A percentile compares a stretch with the other conserved stretches of the same genome.
phyloP scores from a whole-genome alignment of 2,113 vertebrate genomes.

The Polypterus senegalus region DNA sequence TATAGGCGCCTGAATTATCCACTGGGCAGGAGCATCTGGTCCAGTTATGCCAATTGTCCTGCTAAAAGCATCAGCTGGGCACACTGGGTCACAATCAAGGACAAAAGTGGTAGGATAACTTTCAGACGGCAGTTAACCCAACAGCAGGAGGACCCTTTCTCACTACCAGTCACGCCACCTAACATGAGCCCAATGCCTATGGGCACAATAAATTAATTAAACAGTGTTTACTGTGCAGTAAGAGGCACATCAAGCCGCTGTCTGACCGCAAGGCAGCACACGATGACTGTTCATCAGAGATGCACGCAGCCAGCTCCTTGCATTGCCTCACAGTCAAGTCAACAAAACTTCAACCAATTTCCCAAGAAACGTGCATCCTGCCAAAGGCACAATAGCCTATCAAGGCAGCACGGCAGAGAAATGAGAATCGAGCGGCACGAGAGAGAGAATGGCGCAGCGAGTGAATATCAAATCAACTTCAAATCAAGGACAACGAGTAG shows the following conservation, averaged over 20 bases:
- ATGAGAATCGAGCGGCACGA: slow-evolving; percentile 27
- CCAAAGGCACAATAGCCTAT: slow-evolving; percentile 44
- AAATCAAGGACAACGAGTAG: slow-evolving; percentile 19
- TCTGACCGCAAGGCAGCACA: slow-evolving; percentile 29
- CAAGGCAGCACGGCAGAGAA: slow-evolving; percentile 38
- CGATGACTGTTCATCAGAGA: too few species aligned
- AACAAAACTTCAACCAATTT: slow-evolving; percentile 43
- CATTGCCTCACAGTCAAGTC: slow-evolving; percentile 36
- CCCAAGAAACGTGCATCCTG: slow-evolving; percentile 44
- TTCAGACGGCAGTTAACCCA: too few species aligned
- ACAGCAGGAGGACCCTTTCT: too few species aligned
- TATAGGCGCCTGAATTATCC: too few species aligned
- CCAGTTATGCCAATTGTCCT: too few species aligned
- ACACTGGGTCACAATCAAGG: too few species aligned
- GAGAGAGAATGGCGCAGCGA: slow-evolving; percentile 15
- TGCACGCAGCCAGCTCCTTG: too few species aligned
- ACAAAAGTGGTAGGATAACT: too few species aligned
- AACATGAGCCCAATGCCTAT: slow-evolving; percentile 4
- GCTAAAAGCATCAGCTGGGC: too few species aligned
- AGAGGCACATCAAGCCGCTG: slow-evolving; percentile 33
- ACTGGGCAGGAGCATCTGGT: too few species aligned
- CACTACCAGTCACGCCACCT: too few species aligned
- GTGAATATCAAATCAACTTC: slow-evolving; percentile 19
- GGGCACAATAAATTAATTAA: slow-evolving; percentile 53
- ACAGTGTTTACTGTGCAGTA: slow-evolving; percentile 36